Conservation (phyloP, 2,888 invertebrate genomes). For the Rhabditophanes sp. region DNA sequence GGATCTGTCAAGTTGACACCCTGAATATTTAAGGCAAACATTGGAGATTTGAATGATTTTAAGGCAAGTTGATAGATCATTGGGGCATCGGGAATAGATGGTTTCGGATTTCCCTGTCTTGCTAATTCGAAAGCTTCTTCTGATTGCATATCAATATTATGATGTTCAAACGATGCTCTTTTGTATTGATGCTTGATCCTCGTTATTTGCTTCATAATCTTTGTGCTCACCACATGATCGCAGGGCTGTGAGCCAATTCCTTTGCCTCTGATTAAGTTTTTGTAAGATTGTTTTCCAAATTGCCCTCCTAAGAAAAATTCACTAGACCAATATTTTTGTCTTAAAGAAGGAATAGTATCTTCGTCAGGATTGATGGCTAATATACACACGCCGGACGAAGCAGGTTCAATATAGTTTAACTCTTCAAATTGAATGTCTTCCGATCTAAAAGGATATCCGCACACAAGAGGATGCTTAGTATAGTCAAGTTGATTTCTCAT, state of each 20-base stretch:
- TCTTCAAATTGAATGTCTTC: conserved; percentile 30
- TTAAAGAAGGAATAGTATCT: conserved; percentile 20
- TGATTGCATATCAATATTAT: conserved; percentile 65
- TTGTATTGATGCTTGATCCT: conserved; percentile 26
- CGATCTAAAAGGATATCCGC: conserved; percentile 21
- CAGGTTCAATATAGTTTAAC: conserved; percentile 18
- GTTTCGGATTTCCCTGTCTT: conserved; percentile 63
- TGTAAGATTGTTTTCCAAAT: conserved; percentile 19
- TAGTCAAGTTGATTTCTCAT: conserved; percentile 24
- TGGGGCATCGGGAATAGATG: conserved; percentile 56
- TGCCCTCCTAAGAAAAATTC: conserved; percentile 25
- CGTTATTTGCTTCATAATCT: conserved; percentile 60
- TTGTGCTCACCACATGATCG: conserved; percentile 57
- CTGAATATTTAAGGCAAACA: conserved; percentile 73
- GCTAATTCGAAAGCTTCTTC: conserved; percentile 80
- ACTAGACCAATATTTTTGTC: conserved; percentile 26
- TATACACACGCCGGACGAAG: conserved; percentile 36
- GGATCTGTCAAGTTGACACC: conserved; percentile 65
- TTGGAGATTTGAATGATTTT: too few species aligned
- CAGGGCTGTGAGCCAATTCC: conserved; percentile 12
- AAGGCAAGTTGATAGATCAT: conserved; percentile 61
- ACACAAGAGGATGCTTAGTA: conserved; percentile 26
- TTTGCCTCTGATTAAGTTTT: conserved; percentile 16
- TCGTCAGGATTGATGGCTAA: conserved; percentile 31
- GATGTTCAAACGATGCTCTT: conserved; percentile 24